Conservation (phyloP, 2,113 vertebrate species). For the Anolis carolinensis region DNA sequence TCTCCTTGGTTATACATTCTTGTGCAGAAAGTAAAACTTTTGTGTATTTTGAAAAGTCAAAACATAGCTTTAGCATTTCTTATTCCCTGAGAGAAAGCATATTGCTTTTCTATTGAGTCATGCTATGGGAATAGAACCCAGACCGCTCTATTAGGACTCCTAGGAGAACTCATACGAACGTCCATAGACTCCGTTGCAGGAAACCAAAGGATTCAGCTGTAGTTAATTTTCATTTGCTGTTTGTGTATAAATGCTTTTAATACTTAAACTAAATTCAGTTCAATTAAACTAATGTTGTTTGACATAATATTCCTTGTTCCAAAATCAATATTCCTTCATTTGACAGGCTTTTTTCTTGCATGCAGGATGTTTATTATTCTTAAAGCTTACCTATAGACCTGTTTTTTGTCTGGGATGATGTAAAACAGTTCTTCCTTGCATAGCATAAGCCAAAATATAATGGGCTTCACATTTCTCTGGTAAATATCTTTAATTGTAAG, state of each 20-base stretch:
- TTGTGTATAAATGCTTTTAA: constrained; percentile 86
- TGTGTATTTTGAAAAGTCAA: constrained; percentile 82
- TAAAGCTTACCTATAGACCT: constrained; percentile 88
- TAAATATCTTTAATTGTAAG: constrained; percentile 83
- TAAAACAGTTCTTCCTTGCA: constrained; percentile 81
- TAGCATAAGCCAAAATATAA: constrained; percentile 74
- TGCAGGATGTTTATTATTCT: constrained; percentile 87
- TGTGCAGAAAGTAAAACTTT: constrained; percentile 67
- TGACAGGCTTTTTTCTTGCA: constrained; percentile 81
- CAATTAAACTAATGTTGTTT: constrained; percentile 86
- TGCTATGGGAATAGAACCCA: constrained; percentile 67
- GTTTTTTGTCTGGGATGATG: constrained; percentile 84
- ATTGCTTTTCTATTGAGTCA: constrained; percentile 73
- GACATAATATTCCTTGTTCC: constrained; percentile 83
- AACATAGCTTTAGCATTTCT: constrained; percentile 71
- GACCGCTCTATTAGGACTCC: constrained; percentile 50
- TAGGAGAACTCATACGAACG: constrained; percentile 58
- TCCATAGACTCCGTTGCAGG: constrained; percentile 62
- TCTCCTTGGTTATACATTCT: constrained; percentile 67
- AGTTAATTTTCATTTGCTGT: constrained; percentile 83
- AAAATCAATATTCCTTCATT: constrained; percentile 86
- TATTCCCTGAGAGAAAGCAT: constrained; percentile 81
- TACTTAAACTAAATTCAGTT: constrained; percentile 86
- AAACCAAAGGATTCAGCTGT: constrained; percentile 76
- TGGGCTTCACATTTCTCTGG: constrained; percentile 79